Evolutionary conservation across 2,888 invertebrate genomes (phyloP).

Genomic region (Agriopis marginaria): DNA sequence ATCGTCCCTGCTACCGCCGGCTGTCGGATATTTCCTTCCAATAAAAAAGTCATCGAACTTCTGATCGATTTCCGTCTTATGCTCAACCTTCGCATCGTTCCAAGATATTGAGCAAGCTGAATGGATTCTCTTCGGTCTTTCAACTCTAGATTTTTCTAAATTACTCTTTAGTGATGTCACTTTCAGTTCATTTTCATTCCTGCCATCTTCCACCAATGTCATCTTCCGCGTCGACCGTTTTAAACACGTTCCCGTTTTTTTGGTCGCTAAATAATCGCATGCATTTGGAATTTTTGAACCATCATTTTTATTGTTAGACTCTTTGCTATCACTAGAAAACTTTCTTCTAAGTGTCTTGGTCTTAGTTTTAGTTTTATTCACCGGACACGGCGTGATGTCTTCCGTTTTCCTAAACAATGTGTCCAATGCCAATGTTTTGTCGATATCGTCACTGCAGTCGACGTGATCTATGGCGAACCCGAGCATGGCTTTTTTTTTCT

Average conservation of each 20-base stretch:
- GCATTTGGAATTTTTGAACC: slow-evolving; percentile 37
- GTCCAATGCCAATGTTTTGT: slow-evolving; percentile 51
- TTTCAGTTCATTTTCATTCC: slow-evolving; percentile 53
- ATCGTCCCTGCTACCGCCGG: slow-evolving; percentile 51
- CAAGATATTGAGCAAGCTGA: slow-evolving; percentile 82
- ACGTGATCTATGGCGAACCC: slow-evolving; percentile 69
- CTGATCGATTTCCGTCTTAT: slow-evolving; percentile 69
- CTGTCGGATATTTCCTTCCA: slow-evolving; percentile 56
- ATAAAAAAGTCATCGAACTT: slow-evolving; percentile 77
- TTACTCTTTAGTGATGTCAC: slow-evolving; percentile 55
- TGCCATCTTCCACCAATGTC: slow-evolving; percentile 42
- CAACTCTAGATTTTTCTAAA: slow-evolving; percentile 60
- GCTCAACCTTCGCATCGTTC: slow-evolving; percentile 73
- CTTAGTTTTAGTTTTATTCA: slow-evolving; percentile 46
- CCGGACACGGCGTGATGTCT: slow-evolving; percentile 37
- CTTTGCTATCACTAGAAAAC: slow-evolving; percentile 51
- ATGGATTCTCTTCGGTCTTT: slow-evolving; percentile 72
- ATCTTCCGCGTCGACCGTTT: slow-evolving; percentile 56
- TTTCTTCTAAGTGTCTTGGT: slow-evolving; percentile 48
- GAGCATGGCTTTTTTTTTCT: slow-evolving; percentile 87
- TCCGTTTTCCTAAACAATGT: slow-evolving; percentile 48
- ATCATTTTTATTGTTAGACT: slow-evolving; percentile 45
- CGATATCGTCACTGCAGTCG: slow-evolving; percentile 55
- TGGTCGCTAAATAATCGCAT: slow-evolving; percentile 40
- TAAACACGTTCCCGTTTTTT: slow-evolving; percentile 52